Base-by-base conservation (phyloP, 1,140 invertebrate species). In the Ostrea edulis region DNA sequence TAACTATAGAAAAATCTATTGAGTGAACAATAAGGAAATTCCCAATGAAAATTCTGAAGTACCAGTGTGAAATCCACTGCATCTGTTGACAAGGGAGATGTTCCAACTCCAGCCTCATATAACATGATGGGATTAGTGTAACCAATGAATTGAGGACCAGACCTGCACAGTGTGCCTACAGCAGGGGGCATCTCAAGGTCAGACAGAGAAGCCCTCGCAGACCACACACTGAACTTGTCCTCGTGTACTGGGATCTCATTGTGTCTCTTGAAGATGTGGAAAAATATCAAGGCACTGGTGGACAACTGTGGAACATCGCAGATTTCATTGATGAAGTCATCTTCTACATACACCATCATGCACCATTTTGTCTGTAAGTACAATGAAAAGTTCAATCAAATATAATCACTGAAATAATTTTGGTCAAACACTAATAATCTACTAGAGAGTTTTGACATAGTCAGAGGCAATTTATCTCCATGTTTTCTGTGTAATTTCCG, bases 51-150 rank as follows among this genome's bases (percentile, higher is more conserved):
- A 35, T 20, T 29, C 53, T 62, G n/a, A 58, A 11, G 8, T 35
- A 85, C 83, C 22, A n/a, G 17, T 62, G 25, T 85, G 88, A 29
- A 84, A 20, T 81, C 71, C 81, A 58, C 62, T 14, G 89, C 84
- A 55, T 90, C 84, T 44, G 84, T 87, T 20, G 20, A 25, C 0
- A 83, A 82, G 4, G 62, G 68, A 3, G 53, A 77, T 35, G 86
- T 89, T 17, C 90, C 90, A 17, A 92, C 87, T 2, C 89, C 91
- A 44, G 89, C 90, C 53, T 91, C 91, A 85, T 89, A 92, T n/a
- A 62, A 25, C 22, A 92, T 82, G 54, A 92, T 90, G 14, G 90
- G 82, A 85, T 90, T 90, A 8, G 89, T 87, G 22, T 88, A 90
- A 53, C 87, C 88, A 17, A 87, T 87, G 89, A 92, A 92, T 0